A percentile compares a stretch with the other conserved stretches of the same genome.
Evolutionary conservation across 2,797 vertebrate genomes (phyloP).

Genomic region (Galago senegalensis): DNA sequence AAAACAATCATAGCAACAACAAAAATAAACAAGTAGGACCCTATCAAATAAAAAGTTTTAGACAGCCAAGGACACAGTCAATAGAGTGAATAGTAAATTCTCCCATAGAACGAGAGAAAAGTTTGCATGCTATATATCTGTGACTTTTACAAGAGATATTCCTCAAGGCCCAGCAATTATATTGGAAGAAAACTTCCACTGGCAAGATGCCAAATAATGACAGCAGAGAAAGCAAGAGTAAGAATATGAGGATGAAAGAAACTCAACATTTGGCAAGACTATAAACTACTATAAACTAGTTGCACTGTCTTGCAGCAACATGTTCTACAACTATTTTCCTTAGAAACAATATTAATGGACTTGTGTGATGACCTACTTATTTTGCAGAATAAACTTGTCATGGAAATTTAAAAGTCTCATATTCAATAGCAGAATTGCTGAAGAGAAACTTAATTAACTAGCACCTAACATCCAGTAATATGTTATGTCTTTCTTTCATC

Average conservation of each 20-base stretch:
- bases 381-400: background rate
- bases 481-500: background rate
- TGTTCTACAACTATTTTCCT: background rate
- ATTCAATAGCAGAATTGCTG: background rate
- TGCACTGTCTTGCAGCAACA: background rate
- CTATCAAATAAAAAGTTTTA: too few species aligned
- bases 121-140: background rate
- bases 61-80: too few species aligned
- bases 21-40: too few species aligned
- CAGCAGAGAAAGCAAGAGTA: background rate
- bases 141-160: conserved; percentile 24
- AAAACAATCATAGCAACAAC: too few species aligned
- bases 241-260: background rate
- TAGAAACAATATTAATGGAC: conserved; percentile 9
- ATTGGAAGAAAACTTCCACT: background rate
- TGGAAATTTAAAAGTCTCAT: background rate
- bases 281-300: background rate
- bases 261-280: background rate
- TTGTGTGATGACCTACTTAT: background rate
- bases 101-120: too few species aligned
- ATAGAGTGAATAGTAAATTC: too few species aligned
- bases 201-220: conserved; percentile 28
- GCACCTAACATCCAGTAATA: background rate
- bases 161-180: background rate
- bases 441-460: conserved; percentile 1